Conservation (phyloP, 2,888 invertebrate genomes). For the Thereva unica region DNA sequence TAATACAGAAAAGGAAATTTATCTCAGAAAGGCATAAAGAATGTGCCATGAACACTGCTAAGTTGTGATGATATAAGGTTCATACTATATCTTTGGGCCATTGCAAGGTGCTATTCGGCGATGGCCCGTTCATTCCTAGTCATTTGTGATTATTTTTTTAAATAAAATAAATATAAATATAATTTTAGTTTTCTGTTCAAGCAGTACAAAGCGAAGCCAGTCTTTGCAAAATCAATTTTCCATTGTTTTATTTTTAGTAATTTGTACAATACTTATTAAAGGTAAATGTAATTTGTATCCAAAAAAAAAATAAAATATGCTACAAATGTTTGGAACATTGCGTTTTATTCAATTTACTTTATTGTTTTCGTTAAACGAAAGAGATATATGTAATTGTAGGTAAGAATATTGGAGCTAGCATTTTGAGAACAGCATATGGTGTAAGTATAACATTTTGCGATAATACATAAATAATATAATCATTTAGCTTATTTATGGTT, state of each 20-base stretch:
- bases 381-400: neutral
- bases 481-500: no score
- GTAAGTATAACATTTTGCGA: no score
- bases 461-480: no score
- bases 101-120: no score
- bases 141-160: no score
- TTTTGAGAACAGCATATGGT: no score
- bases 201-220: neutral
- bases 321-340: constrained; percentile 36
- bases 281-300: constrained; percentile 39
- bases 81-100: no score
- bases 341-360: constrained; percentile 8
- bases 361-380: neutral
- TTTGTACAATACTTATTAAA: constrained; percentile 30
- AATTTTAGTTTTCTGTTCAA: neutral
- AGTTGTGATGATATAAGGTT: no score
- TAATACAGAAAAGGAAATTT: no score
- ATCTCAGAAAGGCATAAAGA: no score
- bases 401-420: neutral
- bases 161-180: neutral
- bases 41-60: no score
- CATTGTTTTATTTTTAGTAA: constrained; percentile 23
- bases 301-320: constrained; percentile 35
- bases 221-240: constrained; percentile 5
- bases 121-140: no score